These are phyloP conservation scores for Hirudo medicinalis DNA, from an alignment of 1,140 invertebrate genomes.

Conservation along the genomic window DNA sequence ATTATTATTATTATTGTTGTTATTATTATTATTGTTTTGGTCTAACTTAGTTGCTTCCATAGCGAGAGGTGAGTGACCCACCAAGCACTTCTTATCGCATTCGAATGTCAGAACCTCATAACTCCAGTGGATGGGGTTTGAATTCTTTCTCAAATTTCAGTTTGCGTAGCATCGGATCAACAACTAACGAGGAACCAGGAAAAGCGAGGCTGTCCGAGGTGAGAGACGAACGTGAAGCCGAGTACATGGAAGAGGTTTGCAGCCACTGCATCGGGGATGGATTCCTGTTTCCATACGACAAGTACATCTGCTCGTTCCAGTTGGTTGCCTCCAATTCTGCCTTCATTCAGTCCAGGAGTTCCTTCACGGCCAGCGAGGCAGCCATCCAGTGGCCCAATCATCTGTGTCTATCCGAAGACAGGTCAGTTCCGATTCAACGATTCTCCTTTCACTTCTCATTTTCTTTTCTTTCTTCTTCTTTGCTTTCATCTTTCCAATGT, in stretches of 20 bases:
- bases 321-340: neutral
- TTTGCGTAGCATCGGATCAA: neutral
- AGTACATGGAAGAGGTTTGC: neutral
- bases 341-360: too few relatives aligned
- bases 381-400: too few relatives aligned
- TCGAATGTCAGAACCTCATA: neutral
- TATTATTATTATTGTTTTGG: neutral
- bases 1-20: neutral
- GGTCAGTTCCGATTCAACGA: too few relatives aligned
- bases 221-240: neutral
- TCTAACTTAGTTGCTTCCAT: neutral
- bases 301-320: neutral
- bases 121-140: neutral
- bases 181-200: neutral
- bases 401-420: too few relatives aligned
- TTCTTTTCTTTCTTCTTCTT: too few relatives aligned
- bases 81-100: neutral
- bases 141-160: neutral
- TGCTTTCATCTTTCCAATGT: too few relatives aligned
- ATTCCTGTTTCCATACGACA: constrained; percentile 1
- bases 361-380: too few relatives aligned
- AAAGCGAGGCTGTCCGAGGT: neutral
- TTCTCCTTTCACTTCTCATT: too few relatives aligned
- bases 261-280: neutral
- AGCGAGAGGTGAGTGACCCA: too few relatives aligned